A percentile compares a stretch with the other conserved stretches of the same genome.
Conservation (phyloP, 2,113 vertebrate species). For the Xiphorhynchus elegans region DNA sequence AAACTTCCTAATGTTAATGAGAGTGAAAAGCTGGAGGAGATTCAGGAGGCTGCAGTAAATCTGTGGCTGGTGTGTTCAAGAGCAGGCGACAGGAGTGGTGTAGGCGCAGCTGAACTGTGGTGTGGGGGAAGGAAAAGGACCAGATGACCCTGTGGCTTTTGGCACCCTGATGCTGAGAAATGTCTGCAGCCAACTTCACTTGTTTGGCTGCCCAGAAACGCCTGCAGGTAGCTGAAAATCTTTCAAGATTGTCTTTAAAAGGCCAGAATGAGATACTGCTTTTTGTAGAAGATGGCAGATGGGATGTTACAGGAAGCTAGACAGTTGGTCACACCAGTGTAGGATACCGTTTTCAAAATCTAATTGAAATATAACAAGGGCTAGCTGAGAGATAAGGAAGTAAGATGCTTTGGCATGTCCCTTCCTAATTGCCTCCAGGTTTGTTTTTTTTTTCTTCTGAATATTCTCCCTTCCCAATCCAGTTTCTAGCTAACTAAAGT, state of each 20-base stretch:
- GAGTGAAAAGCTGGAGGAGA: not conserved
- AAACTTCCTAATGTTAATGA: not conserved
- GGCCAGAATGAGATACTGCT: not conserved
- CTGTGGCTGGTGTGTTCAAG: not conserved
- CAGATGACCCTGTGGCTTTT: conserved; percentile 28
- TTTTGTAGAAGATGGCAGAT: conserved; percentile 35
- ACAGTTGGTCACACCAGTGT: conserved; percentile 32
- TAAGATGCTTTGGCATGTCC: not conserved
- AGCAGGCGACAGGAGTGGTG: not conserved
- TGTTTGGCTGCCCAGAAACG: not conserved
- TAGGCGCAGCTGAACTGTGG: not conserved
- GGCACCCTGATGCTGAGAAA: conserved; percentile 9
- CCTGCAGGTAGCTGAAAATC: conserved; percentile 33
- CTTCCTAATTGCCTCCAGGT: not conserved
- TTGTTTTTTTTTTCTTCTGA: not conserved
- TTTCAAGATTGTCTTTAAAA: conserved; percentile 2
- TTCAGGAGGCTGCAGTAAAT: not conserved
- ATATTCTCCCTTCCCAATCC: not conserved
- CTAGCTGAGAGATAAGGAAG: conserved; percentile 15
- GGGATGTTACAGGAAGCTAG: conserved; percentile 12
- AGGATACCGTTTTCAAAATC: conserved; percentile 14
- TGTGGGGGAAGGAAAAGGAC: not conserved
- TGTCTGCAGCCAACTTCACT: conserved; percentile 2
- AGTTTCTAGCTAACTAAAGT: conserved; percentile 20
- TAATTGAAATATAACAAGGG: conserved; percentile 54